Conservation (phyloP, 2,888 invertebrate genomes). For the Isotomurus palustris region DNA sequence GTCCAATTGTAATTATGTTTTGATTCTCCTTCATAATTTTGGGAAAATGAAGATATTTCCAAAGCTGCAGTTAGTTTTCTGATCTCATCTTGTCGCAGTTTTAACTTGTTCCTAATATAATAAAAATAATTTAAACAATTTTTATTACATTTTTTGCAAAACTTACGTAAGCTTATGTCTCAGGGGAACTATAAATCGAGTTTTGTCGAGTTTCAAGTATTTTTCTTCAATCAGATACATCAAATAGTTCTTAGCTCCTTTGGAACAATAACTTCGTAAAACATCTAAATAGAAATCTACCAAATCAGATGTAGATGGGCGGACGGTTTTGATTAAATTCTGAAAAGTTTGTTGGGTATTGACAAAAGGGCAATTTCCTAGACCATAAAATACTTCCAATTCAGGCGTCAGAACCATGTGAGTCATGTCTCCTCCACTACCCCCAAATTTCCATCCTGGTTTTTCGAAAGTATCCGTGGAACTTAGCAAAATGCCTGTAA, state of each 20-base stretch:
- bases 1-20: background rate
- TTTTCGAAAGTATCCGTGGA: slow-evolving; percentile 8
- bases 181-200: background rate
- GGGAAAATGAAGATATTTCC: slow-evolving; percentile 7
- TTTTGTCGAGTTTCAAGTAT: background rate
- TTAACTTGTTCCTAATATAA: background rate
- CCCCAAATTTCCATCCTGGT: slow-evolving; percentile 11
- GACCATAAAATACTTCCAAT: slow-evolving; percentile 1
- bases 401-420: background rate
- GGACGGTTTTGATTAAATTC: too few relatives aligned
- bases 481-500: background rate
- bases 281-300: slow-evolving; percentile 1
- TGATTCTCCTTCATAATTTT: background rate
- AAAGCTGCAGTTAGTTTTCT: slow-evolving; percentile 8
- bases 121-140: background rate
- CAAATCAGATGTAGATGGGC: background rate
- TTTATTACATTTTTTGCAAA: background rate
- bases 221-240: slow-evolving; percentile 4
- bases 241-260: slow-evolving; percentile 5
- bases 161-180: slow-evolving; percentile 1
- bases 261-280: slow-evolving; percentile 1
- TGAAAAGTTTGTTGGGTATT: background rate
- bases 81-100: background rate
- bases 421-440: background rate
- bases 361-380: slow-evolving; percentile 8